These are phyloP conservation scores for Brachyptera risi DNA, from an alignment of 2,888 invertebrate genomes.

Conservation along the genomic window DNA sequence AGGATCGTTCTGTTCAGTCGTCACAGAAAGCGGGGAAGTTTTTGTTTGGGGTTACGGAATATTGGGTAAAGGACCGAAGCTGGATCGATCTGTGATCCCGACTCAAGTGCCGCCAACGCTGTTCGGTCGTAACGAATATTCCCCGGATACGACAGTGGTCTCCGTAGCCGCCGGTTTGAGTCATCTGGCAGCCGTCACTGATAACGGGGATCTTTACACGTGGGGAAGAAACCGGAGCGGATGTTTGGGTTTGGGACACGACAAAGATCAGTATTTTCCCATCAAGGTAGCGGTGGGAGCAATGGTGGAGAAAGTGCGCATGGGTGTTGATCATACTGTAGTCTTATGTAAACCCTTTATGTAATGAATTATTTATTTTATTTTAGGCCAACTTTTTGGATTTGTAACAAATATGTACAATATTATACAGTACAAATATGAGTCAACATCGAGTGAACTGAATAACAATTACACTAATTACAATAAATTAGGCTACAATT, in stretches of 20 bases:
- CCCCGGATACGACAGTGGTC: conserved; percentile 60
- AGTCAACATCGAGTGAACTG: too few species aligned
- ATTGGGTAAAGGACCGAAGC: conserved; percentile 81
- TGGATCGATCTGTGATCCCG: conserved; percentile 62
- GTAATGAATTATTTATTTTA: too few species aligned
- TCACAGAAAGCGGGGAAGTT: conserved; percentile 79
- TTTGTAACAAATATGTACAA: too few species aligned
- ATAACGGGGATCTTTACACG: conserved; percentile 76
- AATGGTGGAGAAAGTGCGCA: conserved; percentile 64
- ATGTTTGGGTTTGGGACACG: conserved; percentile 77
- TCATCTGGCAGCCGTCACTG: conserved; percentile 77
- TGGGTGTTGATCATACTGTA: conserved; percentile 83
- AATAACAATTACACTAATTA: too few species aligned
- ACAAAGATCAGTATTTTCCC: conserved; percentile 83
- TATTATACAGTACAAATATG: too few species aligned
- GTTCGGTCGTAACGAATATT: conserved; percentile 83
- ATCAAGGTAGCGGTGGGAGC: conserved; percentile 78
- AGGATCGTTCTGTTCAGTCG: conserved; percentile 78
- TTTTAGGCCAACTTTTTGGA: too few species aligned
- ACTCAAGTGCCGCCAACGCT: conserved; percentile 70
- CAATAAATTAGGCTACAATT: too few species aligned
- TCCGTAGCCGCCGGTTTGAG: conserved; percentile 68
- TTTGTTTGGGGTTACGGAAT: conserved; percentile 94
- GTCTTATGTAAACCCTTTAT: conserved; percentile 71
- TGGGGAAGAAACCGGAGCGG: conserved; percentile 89